phyloP scores from a whole-genome alignment of 2,888 invertebrate genomes.

The Taphrorychus bicolor region DNA sequence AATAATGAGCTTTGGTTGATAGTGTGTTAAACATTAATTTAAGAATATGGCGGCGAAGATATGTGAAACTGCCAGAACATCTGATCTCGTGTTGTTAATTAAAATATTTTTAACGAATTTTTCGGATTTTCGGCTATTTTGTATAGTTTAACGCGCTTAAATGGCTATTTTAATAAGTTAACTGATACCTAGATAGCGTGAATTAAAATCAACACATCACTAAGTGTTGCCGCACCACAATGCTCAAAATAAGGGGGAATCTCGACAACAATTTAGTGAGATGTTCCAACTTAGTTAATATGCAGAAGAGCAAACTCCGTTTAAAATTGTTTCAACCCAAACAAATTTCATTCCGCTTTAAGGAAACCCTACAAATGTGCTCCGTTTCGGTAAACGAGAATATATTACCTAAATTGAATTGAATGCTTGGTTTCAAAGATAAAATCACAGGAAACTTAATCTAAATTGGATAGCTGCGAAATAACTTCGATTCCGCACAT shows the following conservation, averaged over 20 bases:
- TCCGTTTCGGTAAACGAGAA: not conserved
- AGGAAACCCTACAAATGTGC: constrained; percentile 2
- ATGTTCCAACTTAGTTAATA: constrained; percentile 45
- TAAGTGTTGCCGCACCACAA: not conserved
- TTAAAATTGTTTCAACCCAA: constrained; percentile 42
- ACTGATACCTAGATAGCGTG: too few relatives aligned
- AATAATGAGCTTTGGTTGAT: constrained; percentile 15
- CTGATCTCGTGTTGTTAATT: too few relatives aligned
- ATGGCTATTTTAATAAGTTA: too few relatives aligned
- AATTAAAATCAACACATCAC: not conserved
- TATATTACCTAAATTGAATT: not conserved
- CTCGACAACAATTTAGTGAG: constrained; percentile 25
- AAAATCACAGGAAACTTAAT: too few relatives aligned
- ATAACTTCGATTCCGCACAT: too few relatives aligned
- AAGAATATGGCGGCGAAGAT: not conserved
- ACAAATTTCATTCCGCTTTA: constrained; percentile 43
- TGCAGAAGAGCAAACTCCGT: constrained; percentile 45
- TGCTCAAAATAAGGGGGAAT: constrained; percentile 3
- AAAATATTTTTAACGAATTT: not conserved
- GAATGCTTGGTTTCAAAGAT: not conserved
- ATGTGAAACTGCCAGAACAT: not conserved
- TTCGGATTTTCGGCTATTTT: not conserved
- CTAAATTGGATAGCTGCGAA: too few relatives aligned
- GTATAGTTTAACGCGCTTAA: too few relatives aligned
- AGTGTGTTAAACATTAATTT: not conserved